Percentiles rank a stretch among this genome's conserved stretches.
These are phyloP conservation scores for Darevskia nairensis DNA, from an alignment of 2,797 vertebrate genomes.

Conservation along the genomic window DNA sequence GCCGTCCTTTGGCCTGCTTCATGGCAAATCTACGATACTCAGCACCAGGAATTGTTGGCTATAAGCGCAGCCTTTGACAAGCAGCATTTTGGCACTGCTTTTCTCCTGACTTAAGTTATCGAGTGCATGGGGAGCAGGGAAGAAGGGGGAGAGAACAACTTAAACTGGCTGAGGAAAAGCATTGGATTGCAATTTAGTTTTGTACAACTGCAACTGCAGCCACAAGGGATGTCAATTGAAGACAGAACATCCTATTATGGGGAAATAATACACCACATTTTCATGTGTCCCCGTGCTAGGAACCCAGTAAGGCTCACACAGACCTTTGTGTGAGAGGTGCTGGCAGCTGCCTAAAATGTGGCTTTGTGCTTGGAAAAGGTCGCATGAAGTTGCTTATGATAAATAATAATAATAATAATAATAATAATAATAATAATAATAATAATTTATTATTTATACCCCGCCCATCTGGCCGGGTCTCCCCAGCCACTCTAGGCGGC, in stretches of 20 bases:
- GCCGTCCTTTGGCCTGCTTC: conserved; percentile 18
- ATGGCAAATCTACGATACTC: background rate
- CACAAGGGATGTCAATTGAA: too few relatives aligned
- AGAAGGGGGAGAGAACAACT: conserved; percentile 9
- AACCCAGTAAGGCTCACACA: background rate
- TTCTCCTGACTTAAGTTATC: conserved; percentile 14
- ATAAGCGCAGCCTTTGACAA: conserved; percentile 17
- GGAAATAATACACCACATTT: background rate
- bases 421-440: too few relatives aligned
- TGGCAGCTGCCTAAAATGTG: background rate
- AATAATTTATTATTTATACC: too few relatives aligned
- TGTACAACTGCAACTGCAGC: rapidly evolving
- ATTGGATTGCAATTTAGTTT: background rate
- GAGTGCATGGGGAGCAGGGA: background rate
- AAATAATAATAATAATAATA: background rate
- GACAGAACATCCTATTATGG: background rate
- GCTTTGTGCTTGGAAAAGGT: background rate
- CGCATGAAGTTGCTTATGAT: background rate
- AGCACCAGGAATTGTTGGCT: conserved; percentile 26
- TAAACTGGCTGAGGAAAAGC: background rate
- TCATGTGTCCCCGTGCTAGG: background rate
- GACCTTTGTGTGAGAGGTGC: background rate
- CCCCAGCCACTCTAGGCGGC: too few relatives aligned
- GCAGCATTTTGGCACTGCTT: background rate
- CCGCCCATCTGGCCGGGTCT: too few relatives aligned